Evolutionary conservation across 2,113 vertebrate species (phyloP).

Genomic region (Macrotus californicus): DNA sequence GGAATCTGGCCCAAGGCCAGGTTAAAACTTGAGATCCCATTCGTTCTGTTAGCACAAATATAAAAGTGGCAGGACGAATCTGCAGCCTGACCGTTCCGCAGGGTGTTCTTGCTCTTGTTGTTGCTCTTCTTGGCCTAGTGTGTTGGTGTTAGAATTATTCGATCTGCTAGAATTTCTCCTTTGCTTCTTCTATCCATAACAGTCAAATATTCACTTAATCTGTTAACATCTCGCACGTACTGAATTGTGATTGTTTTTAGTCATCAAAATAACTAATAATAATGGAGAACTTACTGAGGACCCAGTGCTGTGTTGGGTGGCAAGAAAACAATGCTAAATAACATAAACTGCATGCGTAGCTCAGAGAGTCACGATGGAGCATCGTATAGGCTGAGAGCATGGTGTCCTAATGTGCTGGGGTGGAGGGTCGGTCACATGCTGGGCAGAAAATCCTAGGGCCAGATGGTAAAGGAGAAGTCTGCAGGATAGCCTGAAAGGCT

Average conservation of each 20-base stretch:
- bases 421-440: rapidly evolving
- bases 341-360: background rate
- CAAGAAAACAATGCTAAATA: background rate
- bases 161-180: background rate
- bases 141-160: too few species aligned
- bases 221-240: background rate
- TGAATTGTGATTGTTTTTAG: background rate
- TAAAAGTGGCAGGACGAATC: background rate
- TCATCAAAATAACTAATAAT: background rate
- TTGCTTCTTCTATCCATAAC: background rate
- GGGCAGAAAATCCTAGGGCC: background rate
- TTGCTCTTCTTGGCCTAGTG: too few species aligned
- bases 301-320: background rate
- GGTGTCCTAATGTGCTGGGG: background rate
- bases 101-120: background rate
- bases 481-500: background rate
- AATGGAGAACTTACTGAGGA: background rate
- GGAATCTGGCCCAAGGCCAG: background rate
- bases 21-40: background rate
- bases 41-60: background rate
- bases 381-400: rapidly evolving
- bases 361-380: background rate
- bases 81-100: background rate
- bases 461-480: background rate
- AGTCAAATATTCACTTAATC: background rate